Evolutionary conservation across 2,888 invertebrate species (phyloP), one percentile per base, ranked within the genome.

Genomic region (Drosophila setosimentum): DNA sequence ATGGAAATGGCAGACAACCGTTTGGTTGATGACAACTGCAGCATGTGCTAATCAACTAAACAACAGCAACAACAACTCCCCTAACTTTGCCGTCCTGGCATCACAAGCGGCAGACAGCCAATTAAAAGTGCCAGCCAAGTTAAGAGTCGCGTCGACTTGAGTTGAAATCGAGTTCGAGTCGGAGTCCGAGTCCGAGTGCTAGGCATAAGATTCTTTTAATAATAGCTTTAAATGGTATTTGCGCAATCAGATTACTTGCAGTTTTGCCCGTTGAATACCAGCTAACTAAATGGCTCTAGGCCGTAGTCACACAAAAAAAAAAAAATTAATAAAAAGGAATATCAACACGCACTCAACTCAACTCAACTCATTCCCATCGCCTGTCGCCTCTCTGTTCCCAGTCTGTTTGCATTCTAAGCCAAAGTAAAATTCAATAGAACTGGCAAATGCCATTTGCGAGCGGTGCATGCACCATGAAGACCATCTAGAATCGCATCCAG

Each of bases 341-440:
- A 61, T 48, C 45, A 57, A 57, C 63, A 72, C 59, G 72, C 49
- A 64, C 54, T 71, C 74, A 55, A 29, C 65, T 37, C 74, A 55
- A 29, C 65, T 37, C n/a, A 42, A 42, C n/a, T 42, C 40, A 35
- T 60, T 54, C 42, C 45, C 55, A 35, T 30, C 18, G 24, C 67
- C 40, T 13, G 35, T 55, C 37, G 1, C 27, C 3, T n/a, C 3
- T 27, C 27, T 21, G 2, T 29, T n/a, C 48, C 29, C 45, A 45
- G 64, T 66, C 42, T 70, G 76, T 66, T 73, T 81, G 81, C 78
- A 68, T 78, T 82, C 82, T 71, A 69, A 83, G 66, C 78, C 68
- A 74, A 83, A 81, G 75, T 78, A 78, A 83, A 81, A 83, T 81
- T 81, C 83, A 78, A 78, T 82, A 82, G 85, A 84, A 84, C 82